These are phyloP conservation scores for Choloepus hoffmanni DNA, from an alignment of 2,113 vertebrate genomes.

Conservation along the genomic window DNA sequence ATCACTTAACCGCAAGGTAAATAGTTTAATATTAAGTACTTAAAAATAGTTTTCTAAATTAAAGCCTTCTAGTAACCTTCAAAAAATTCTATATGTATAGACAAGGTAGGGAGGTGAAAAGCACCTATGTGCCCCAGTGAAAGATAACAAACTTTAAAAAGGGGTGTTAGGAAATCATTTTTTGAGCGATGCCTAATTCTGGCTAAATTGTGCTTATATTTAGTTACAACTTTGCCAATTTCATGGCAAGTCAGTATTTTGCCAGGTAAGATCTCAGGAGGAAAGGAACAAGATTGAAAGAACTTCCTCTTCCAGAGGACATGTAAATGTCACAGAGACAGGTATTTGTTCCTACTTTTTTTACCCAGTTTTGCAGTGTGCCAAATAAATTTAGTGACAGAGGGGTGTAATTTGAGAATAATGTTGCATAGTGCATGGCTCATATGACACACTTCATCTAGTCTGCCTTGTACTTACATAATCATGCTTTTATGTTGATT, in stretches of 20 bases:
- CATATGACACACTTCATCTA: neutral
- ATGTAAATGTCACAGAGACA: constrained; percentile 1
- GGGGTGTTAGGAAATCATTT: neutral
- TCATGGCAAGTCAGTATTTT: constrained; percentile 49
- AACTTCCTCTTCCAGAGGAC: neutral
- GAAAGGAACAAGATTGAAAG: constrained; percentile 46
- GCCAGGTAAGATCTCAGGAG: constrained; percentile 49
- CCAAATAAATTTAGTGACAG: neutral
- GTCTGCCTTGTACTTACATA: constrained; percentile 16
- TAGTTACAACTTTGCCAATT: neutral
- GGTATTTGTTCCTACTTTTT: neutral
- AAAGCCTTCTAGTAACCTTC: neutral
- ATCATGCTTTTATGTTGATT: constrained; percentile 38
- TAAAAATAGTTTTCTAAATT: neutral
- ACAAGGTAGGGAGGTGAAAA: neutral
- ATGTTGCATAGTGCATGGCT: neutral
- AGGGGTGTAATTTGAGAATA: neutral
- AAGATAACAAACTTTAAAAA: constrained; percentile 13
- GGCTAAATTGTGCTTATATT: constrained; percentile 29
- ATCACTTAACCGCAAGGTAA: constrained; percentile 43
- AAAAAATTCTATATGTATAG: neutral
- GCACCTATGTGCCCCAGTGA: neutral
- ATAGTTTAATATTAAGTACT: neutral
- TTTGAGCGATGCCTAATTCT: constrained; percentile 25
- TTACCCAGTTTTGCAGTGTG: neutral